Conservation (phyloP, 2,797 vertebrate genomes). For the Lycodopsis pacificus region DNA sequence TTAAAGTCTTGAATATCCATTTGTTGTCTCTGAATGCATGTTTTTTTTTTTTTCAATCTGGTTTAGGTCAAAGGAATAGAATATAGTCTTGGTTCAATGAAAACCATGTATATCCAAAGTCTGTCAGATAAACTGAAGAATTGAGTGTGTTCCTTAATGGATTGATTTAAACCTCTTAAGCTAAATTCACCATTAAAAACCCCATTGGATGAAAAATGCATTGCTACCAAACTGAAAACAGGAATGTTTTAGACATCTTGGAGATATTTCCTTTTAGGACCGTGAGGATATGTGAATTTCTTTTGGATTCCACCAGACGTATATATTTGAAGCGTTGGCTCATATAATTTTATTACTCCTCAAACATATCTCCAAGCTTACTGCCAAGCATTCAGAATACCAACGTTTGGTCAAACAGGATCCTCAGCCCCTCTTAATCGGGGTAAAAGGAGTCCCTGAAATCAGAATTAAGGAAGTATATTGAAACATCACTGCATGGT, state of each 20-base stretch:
- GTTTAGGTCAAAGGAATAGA: neutral
- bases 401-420: neutral
- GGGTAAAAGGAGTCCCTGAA: conserved; percentile 30
- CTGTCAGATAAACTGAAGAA: neutral
- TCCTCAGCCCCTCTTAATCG: neutral
- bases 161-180: neutral
- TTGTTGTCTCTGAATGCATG: neutral
- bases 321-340: neutral
- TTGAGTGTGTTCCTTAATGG: neutral
- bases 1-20: neutral
- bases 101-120: neutral
- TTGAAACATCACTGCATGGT: conserved; percentile 18
- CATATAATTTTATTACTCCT: neutral
- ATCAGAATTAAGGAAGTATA: neutral
- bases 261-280: neutral
- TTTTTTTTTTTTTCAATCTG: neutral
- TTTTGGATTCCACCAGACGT: neutral
- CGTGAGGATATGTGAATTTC: neutral
- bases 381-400: conserved; percentile 1
- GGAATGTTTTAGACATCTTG: neutral
- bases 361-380: conserved; percentile 9
- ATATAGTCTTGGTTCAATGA: neutral
- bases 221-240: neutral
- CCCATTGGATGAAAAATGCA: neutral
- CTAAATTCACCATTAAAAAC: neutral